Evolutionary conservation across 2,888 invertebrate species (phyloP), one percentile per base, ranked within the genome.

Genomic region (Mantis religiosa): DNA sequence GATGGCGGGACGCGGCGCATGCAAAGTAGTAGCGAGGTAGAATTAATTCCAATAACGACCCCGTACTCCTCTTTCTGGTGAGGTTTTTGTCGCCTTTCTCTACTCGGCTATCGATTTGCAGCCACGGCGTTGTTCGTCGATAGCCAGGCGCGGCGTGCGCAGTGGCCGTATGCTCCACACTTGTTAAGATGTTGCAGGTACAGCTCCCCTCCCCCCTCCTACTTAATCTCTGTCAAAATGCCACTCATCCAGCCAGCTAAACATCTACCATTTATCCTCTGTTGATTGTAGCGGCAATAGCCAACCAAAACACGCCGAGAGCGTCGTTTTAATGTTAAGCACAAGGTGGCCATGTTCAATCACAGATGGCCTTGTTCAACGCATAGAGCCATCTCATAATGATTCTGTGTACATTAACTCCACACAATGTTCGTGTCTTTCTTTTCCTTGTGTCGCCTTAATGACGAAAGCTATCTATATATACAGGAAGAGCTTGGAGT

Each of bases 101-200:
- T 71, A 71, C 54, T 82, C 82, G 87, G 34, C 81, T 87, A 87
- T 87, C 87, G 87, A 87, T 87, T 87, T 30, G 30, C 82, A 15
- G 82, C 87, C 87, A 82, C 87, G 87, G 82, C 82, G 87, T 82
- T 87, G 87, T 87, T 87, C 87, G 88, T 88, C 88, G 88, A 88
- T 88, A 84, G 88, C 83, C 88, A 87, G 27, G 83, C 89, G 86
- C 88, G 87, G 30, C 87, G 83, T 86, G 88, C 88, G 88, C 88
- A 88, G 86, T 86, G 88, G 87, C 86, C 87, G 89, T 89, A 87
- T 89, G 89, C 89, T 87, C 54, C 25, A 25, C 54, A 71, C 54
- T 71, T 71, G 54, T 71, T 71, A 71, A 71, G 54, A 71, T 71
- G 54, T 71, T 71, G 54, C 54, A 71, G 54, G 54, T 71, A 71